Base-by-base conservation (phyloP, 1,140 invertebrate genomes). In the Bombyx mori region DNA sequence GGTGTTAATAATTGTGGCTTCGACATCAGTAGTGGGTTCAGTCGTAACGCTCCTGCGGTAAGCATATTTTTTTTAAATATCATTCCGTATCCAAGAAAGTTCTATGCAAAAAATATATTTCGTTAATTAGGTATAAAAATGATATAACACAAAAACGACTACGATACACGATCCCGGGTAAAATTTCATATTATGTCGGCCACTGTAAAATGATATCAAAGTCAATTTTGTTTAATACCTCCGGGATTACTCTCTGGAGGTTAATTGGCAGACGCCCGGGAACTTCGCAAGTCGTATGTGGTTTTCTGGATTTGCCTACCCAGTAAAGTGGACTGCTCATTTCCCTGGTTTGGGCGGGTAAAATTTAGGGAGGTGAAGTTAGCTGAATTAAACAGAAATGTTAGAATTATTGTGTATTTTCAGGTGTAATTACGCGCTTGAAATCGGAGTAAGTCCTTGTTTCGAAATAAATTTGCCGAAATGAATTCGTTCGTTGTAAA, bases 171-270 rank as follows among this genome's bases (percentile, higher is more conserved):
- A 61, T 60, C 58, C 57, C 62, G 65, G 68, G 63, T 58, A 55
- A 65, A 67, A 65, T 63, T 63, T 57, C 61, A 67, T 67, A 65
- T 69, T 69, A 66, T 47, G 57, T 53, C 57, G 57, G 54, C 61
- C 62, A 63, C 47, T 66, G 59, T 60, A 66, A 68, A 73, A 73
- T 73, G 65, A 69, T 66, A 73, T 71, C 63, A 63, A 57, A 69
- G 67, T 68, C 67, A 75, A 75, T 69, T 75, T 75, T 68, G 72
- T 72, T 68, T 72, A 69, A 75, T 66, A 66, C 59, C 68, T 57
- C 59, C 61, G 58, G 64, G 60, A 62, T 63, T 65, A 62, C 65
- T 63, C 65, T 56, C 60, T 62, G 59, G 62, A 62, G 73, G 66
- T 73, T 73, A 78, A 80, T 75, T 75, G 68, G 68, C 70, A 62